These are phyloP conservation scores for Phymastichus coffea DNA, from an alignment of 1,140 invertebrate species.

Conservation along the genomic window DNA sequence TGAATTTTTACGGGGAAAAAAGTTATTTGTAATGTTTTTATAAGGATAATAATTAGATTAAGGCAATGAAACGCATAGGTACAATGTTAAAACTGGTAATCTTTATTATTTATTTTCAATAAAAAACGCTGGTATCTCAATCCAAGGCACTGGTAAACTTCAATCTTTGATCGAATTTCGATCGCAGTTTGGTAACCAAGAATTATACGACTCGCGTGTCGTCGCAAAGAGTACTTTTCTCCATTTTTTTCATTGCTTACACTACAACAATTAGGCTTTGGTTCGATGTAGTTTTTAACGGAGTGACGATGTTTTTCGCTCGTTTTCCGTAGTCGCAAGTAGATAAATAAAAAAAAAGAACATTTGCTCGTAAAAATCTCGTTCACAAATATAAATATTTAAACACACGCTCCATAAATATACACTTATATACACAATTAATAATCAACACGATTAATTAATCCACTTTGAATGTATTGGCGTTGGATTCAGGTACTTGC, in stretches of 20 bases:
- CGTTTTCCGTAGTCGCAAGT: not conserved
- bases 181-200: not conserved
- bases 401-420: not conserved
- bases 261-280: slow-evolving; percentile 22
- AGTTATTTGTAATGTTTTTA: too few species aligned
- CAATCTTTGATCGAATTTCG: too few species aligned
- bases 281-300: slow-evolving; percentile 13
- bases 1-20: too few species aligned
- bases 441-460: not conserved
- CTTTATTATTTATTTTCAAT: slow-evolving; percentile 21
- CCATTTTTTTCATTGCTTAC: slow-evolving; percentile 10
- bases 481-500: slow-evolving; percentile 9
- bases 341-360: too few species aligned
- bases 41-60: too few species aligned
- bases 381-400: not conserved
- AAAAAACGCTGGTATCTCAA: slow-evolving; percentile 20
- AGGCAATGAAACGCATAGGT: too few species aligned
- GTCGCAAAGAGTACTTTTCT: too few species aligned
- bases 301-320: not conserved
- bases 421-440: slow-evolving; percentile 23
- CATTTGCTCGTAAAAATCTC: too few species aligned
- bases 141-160: slow-evolving; percentile 23
- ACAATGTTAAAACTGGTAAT: too few species aligned
- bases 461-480: slow-evolving; percentile 6
- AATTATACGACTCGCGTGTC: not conserved